phyloP scores from a whole-genome alignment of 1,140 invertebrate genomes.

The Neocloeon triangulifer region DNA sequence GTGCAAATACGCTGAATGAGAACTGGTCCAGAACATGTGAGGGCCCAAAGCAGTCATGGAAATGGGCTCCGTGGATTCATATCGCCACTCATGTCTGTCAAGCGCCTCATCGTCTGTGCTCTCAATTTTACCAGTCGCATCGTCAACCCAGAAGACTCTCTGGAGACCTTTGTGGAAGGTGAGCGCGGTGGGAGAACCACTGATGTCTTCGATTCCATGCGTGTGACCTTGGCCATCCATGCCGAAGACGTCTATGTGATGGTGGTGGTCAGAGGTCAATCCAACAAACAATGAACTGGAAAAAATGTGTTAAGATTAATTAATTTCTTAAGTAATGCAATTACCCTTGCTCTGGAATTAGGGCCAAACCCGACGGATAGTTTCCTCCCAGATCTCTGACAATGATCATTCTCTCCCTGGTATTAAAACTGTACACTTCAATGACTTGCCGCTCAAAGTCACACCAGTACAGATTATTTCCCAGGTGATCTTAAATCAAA shows the following conservation, averaged over 20 bases:
- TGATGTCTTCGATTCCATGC: slow-evolving; percentile 23
- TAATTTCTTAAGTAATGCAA: slow-evolving; percentile 4
- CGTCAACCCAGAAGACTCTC: slow-evolving; percentile 29
- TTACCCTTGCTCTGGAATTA: slow-evolving; percentile 38
- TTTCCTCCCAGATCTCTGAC: slow-evolving; percentile 24
- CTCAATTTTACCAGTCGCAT: slow-evolving; percentile 25
- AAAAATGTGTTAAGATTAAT: neutral
- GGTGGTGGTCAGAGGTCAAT: slow-evolving; percentile 10
- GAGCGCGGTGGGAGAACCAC: slow-evolving; percentile 26
- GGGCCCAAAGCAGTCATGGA: slow-evolving; percentile 11
- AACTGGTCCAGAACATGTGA: slow-evolving; percentile 24
- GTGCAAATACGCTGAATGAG: slow-evolving; percentile 22
- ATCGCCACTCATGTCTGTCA: slow-evolving; percentile 7
- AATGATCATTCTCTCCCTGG: slow-evolving; percentile 24
- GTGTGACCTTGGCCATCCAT: slow-evolving; percentile 26
- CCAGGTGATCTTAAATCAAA: slow-evolving; percentile 23
- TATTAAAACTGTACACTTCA: slow-evolving; percentile 29
- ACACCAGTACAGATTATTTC: slow-evolving; percentile 40
- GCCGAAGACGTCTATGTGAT: slow-evolving; percentile 30
- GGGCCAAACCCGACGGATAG: slow-evolving; percentile 29
- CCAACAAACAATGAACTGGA: slow-evolving; percentile 1
- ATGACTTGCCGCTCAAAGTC: slow-evolving; percentile 28
- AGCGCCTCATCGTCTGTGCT: slow-evolving; percentile 24
- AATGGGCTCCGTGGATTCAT: slow-evolving; percentile 8
- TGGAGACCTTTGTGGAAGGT: slow-evolving; percentile 23